phyloP scores from a whole-genome alignment of 2,888 invertebrate genomes.

The Phyto melanocephala region DNA sequence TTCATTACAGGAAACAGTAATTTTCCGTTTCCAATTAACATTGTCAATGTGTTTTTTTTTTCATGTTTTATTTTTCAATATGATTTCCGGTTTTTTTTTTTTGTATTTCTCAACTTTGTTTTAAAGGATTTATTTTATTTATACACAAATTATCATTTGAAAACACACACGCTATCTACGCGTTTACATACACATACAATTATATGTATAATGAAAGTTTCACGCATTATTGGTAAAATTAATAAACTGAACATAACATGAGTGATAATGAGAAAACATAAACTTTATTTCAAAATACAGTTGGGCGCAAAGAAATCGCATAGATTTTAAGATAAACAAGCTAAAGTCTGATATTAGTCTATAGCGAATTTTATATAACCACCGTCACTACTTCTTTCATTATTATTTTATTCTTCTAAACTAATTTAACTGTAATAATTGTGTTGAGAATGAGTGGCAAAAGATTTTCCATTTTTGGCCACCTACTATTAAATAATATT shows the following conservation, averaged over 20 bases:
- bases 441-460: too few species aligned
- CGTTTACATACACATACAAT: neutral
- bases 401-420: too few species aligned
- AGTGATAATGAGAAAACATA: neutral
- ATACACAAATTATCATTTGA: slow-evolving; percentile 1
- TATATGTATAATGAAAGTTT: slow-evolving; percentile 53
- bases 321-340: neutral
- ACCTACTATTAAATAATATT: too few species aligned
- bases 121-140: slow-evolving; percentile 35
- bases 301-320: neutral
- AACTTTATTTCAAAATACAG: slow-evolving; percentile 1
- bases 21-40: slow-evolving; percentile 45
- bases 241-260: neutral
- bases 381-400: too few species aligned
- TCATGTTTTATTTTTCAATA: neutral
- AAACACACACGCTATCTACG: neutral
- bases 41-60: slow-evolving; percentile 2
- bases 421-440: too few species aligned
- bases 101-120: neutral
- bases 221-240: slow-evolving; percentile 34
- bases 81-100: slow-evolving; percentile 21
- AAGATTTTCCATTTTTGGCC: too few species aligned
- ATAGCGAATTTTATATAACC: too few species aligned
- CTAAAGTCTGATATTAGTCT: too few species aligned
- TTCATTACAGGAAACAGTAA: slow-evolving; percentile 27